A percentile compares a stretch with the other conserved stretches of the same genome.
Evolutionary conservation across 2,113 vertebrate species (phyloP).

Genomic region (Acrocephalus arundinaceus): DNA sequence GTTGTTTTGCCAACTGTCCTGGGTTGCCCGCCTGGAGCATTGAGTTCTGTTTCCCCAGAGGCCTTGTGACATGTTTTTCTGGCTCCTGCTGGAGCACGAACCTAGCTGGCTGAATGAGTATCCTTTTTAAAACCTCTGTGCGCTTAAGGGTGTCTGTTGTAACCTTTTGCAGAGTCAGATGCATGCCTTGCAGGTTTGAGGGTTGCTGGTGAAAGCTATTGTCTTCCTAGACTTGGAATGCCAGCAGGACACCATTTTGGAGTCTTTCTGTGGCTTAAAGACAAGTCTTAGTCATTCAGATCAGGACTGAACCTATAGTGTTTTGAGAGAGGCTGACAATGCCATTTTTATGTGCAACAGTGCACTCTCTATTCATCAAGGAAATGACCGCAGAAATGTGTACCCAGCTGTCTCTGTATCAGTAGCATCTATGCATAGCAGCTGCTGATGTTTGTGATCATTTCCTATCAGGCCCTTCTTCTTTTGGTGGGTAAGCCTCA

Average conservation of each 20-base stretch:
- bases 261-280: background rate
- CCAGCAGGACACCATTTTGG: background rate
- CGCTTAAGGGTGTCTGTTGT: background rate
- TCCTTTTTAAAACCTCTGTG: background rate
- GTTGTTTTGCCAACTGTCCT: background rate
- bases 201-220: background rate
- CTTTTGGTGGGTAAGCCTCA: background rate
- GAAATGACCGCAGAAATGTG: conserved; percentile 52
- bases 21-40: background rate
- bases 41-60: background rate
- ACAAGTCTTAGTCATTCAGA: background rate
- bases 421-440: conserved; percentile 36
- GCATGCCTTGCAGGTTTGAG: background rate
- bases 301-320: background rate
- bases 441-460: conserved; percentile 49
- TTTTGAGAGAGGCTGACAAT: conserved; percentile 45
- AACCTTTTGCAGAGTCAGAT: background rate
- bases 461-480: conserved; percentile 26
- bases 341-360: conserved; percentile 64
- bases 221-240: background rate
- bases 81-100: background rate
- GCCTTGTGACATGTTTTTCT: background rate
- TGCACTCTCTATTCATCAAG: conserved; percentile 54
- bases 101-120: background rate
- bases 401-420: conserved; percentile 54